Evolutionary conservation across 2,797 vertebrate genomes (phyloP).

Genomic region (Poliocrania exsul): DNA sequence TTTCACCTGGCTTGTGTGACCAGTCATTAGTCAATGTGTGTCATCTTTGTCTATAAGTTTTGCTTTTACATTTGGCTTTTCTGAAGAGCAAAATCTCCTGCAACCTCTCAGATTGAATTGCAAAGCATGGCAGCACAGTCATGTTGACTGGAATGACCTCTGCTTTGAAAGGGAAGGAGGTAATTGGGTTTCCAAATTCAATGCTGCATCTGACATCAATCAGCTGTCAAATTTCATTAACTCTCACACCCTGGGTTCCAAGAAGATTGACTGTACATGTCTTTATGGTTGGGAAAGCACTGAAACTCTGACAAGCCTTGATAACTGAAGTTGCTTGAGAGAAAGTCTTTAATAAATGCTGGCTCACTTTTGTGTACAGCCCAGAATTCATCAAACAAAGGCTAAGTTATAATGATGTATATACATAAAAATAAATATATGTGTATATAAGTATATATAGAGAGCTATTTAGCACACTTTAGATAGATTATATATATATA

Average conservation of each 20-base stretch:
- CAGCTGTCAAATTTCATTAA: conserved; percentile 65
- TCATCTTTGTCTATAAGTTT: background rate
- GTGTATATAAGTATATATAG: background rate
- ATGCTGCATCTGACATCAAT: conserved; percentile 45
- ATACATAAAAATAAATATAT: background rate
- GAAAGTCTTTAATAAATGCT: background rate
- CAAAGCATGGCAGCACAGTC: background rate
- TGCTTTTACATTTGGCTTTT: background rate
- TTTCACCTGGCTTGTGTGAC: background rate
- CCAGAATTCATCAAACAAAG: background rate
- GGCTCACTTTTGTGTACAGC: background rate
- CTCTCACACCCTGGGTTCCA: background rate
- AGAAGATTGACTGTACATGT: conserved; percentile 36
- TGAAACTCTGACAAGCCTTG: conserved; percentile 30
- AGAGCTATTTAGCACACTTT: background rate
- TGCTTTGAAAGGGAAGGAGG: conserved; percentile 39
- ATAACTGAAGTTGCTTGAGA: background rate
- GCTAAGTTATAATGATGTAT: background rate
- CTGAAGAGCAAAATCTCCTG: background rate
- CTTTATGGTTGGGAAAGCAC: conserved; percentile 29
- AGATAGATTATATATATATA: too few species aligned
- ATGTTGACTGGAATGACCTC: conserved; percentile 45
- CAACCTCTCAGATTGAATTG: background rate
- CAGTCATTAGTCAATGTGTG: background rate
- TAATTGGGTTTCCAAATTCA: conserved; percentile 57